Evolutionary conservation across 1,140 invertebrate genomes (phyloP), one percentile per base, ranked within the genome.

Genomic region (Orius insidiosus): DNA sequence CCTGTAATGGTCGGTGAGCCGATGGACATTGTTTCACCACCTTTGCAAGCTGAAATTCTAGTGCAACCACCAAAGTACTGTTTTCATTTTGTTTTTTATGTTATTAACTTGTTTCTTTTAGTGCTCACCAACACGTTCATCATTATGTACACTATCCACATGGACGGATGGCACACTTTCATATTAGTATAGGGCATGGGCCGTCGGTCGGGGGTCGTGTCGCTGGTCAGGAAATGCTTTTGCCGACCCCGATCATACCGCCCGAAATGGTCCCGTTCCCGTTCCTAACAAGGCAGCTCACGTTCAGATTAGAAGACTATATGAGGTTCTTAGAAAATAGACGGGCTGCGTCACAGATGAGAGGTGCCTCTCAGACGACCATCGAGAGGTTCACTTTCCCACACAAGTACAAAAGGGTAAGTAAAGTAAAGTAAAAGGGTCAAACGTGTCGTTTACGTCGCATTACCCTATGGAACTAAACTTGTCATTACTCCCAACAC

Each of bases 361-460:
- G 74, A 53, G 81, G 81, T 34, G 80, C 81, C 14, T 71, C 75
- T 8, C 74, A 78, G 54, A 72, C 75, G 38, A 74, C 74, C 45
- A 86, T 85, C 52, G 85, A 89, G 64, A 71, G 76, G 53, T 84
- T 83, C 60, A 90, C 85, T 52, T 78, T 86, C 65, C 80, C 84
- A 31, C 83, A 90, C 59, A 83, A 82, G 59, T 90, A 88, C 58
- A 77, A 78, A 61, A 73, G 78, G 55, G 72, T 80, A 57, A 65
- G 65, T 34, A 60, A 63, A n/a, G 55, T 57, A 6, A 36, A 15
- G 1, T 7, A 15, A 45, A 35, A 45, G 39, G 15, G 41, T 46
- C 24, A 7, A 24, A 24, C 3, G 24, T 36, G 14, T 36, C 35
- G n/a, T n/a, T n/a, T 36, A 36, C 3, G 9, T 4, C 4, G 35